A percentile compares a stretch with the other conserved stretches of the same genome.
Evolutionary conservation across 2,797 vertebrate genomes (phyloP).

Genomic region (Saxicola maurus): DNA sequence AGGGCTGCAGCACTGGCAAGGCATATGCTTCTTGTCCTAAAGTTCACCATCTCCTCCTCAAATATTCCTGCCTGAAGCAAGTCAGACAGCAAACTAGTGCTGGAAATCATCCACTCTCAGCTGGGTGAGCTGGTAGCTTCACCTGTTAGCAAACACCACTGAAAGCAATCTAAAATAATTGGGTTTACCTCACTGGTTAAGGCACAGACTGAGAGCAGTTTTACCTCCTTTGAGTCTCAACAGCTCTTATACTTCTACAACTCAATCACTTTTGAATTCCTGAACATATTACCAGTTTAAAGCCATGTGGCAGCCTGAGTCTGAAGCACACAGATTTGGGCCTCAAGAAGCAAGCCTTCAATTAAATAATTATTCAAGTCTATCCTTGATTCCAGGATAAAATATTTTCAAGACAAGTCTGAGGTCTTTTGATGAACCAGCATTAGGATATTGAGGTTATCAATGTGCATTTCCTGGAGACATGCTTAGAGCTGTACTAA

Average conservation of each 20-base stretch:
- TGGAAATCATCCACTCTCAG: not conserved
- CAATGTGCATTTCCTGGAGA: not conserved
- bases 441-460: not conserved
- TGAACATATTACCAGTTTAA: not conserved
- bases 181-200: not conserved
- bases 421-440: not conserved
- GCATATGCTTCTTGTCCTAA: not conserved
- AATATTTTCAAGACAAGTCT: not conserved
- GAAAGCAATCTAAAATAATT: not conserved
- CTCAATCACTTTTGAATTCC: not conserved
- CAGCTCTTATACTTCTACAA: not conserved
- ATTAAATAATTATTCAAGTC: not conserved
- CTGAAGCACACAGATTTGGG: not conserved
- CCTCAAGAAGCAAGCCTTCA: not conserved
- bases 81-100: not conserved
- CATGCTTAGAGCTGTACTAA: not conserved
- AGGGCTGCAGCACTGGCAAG: not conserved
- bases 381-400: not conserved
- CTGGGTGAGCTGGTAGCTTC: not conserved
- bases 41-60: not conserved
- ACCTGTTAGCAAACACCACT: not conserved
- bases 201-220: not conserved
- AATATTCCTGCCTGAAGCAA: not conserved
- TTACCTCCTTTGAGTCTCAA: not conserved
- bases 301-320: not conserved